Evolutionary conservation across 2,888 invertebrate genomes (phyloP).

Genomic region (Peribatodes rhomboidaria): DNA sequence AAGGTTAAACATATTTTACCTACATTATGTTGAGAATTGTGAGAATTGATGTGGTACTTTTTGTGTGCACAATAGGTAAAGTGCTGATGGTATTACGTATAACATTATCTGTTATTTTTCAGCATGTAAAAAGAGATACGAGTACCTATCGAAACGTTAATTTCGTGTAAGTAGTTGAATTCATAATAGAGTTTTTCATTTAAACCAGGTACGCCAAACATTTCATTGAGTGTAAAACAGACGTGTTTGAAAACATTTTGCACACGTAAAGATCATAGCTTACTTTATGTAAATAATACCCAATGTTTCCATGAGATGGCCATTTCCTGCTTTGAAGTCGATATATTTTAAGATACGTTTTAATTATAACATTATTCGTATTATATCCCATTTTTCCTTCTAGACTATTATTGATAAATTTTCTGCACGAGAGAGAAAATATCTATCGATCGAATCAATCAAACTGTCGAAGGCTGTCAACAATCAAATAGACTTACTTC

Average conservation of each 20-base stretch:
- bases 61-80: neutral
- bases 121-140: neutral
- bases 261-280: slow-evolving; percentile 6
- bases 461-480: slow-evolving; percentile 25
- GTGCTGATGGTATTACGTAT: too few species aligned
- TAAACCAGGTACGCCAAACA: slow-evolving; percentile 2
- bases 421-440: neutral
- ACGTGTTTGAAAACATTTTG: slow-evolving; percentile 20
- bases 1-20: too few species aligned
- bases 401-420: neutral
- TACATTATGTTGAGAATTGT: too few species aligned
- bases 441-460: slow-evolving; percentile 14
- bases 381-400: neutral
- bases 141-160: neutral
- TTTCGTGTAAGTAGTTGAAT: slow-evolving; percentile 7
- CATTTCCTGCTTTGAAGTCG: neutral
- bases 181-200: slow-evolving; percentile 3
- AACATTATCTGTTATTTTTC: slow-evolving; percentile 7
- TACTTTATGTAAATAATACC: slow-evolving; percentile 2
- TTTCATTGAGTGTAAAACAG: slow-evolving; percentile 21
- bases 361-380: too few species aligned
- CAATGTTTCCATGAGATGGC: slow-evolving; percentile 5
- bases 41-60: too few species aligned
- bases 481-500: slow-evolving; percentile 30
- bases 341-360: neutral